Percentiles rank a stretch among this genome's conserved stretches.
These are phyloP conservation scores for Euplexia lucipara DNA, from an alignment of 2,888 invertebrate genomes.

Conservation along the genomic window DNA sequence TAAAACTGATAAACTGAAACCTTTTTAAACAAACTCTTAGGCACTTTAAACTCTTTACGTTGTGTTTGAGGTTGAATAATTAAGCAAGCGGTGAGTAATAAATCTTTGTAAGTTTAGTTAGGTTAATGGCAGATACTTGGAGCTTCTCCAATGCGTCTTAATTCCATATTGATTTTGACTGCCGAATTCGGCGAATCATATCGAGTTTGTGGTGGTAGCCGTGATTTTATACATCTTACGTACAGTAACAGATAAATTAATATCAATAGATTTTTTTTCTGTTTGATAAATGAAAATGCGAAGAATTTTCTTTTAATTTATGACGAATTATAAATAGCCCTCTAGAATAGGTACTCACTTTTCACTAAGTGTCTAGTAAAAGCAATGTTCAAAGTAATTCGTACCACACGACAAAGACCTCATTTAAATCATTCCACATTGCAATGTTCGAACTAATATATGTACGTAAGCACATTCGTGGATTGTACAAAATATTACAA, in stretches of 20 bases:
- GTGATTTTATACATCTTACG: neutral
- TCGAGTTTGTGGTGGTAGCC: neutral
- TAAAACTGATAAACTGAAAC: too few species aligned
- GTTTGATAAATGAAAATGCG: too few species aligned
- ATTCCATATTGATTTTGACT: conserved; percentile 49
- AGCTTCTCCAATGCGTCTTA: conserved; percentile 48
- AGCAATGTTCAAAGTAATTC: neutral
- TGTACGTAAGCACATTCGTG: conserved; percentile 29
- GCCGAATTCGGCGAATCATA: neutral
- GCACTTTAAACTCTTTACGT: conserved; percentile 20
- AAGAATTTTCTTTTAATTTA: too few species aligned
- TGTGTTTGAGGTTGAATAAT: conserved; percentile 17
- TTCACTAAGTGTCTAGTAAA: neutral
- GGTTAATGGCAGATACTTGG: conserved; percentile 28
- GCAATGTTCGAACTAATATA: conserved; percentile 36
- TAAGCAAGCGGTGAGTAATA: conserved; percentile 37
- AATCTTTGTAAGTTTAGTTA: conserved; percentile 20
- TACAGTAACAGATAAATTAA: too few species aligned
- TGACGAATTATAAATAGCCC: too few species aligned
- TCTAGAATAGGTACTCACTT: too few species aligned
- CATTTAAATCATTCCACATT: conserved; percentile 22
- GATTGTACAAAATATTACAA: conserved; percentile 25
- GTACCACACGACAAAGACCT: conserved; percentile 10
- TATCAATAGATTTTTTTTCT: too few species aligned
- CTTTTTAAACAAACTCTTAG: conserved; percentile 10